Base-by-base conservation (phyloP, 2,888 invertebrate species). In the Xestia rhomboidea region DNA sequence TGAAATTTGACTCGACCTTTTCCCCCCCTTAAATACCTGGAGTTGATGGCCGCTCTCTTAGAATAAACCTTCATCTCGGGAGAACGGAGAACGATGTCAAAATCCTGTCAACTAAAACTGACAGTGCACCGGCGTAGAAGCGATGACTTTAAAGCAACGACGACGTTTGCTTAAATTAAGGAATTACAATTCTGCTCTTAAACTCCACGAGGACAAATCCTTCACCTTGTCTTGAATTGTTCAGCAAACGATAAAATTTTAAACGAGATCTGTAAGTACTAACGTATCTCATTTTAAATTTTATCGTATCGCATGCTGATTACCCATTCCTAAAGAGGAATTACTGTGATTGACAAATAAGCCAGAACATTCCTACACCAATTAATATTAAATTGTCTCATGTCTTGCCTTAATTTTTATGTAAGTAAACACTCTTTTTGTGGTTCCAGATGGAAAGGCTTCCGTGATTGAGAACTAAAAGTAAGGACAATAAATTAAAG, bases 401-500 rank as follows among this genome's bases (percentile, higher is more conserved):
- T 11, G 34, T 44, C 41, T 51, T 66, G 49, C 41, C 57, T 57
- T 64, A 11, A 69, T 68, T 46, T 77, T 63, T 41, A 49, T 13
- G 24, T 79, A 34, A 62, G 62, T 62, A 64, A 41, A 68, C 13
- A 54, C n/a, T 34, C 18, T 1, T 79, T 74, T 44, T 27, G n/a
- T 54, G 24, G 54, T 44, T 15, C 60, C 51, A 67, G 24, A 66
- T 49, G 54, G 64, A 46, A 68, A 54, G n/a, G 49, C 49, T 79
- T 83, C 79, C 83, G 71, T 63, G 41, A 68, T 57, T 77, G 60
- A 62, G 51, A 72, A 62, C 66, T 38, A 54, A 67, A 60, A 71
- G 57, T 60, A 68, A 73, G 79, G 72, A 0, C 69, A 7, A 44
- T 8, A n/a, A 68, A 69, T 62, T 62, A 13, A 54, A 24, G 60